Evolutionary conservation across 2,888 invertebrate species (phyloP).

Genomic region (Dasysyrphus tricinctus): DNA sequence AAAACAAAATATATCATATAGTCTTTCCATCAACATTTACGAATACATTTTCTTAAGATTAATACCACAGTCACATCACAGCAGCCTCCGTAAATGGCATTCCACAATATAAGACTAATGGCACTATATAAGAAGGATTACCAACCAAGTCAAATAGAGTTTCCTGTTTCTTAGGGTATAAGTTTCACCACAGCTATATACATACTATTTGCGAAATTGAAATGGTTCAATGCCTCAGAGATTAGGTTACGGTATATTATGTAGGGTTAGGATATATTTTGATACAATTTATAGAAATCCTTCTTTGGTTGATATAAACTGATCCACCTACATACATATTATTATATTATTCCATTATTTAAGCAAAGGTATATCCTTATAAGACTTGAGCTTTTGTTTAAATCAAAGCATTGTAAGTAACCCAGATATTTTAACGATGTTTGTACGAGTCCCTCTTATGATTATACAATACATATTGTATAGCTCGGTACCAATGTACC

Average conservation of each 20-base stretch:
- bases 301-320: constrained; percentile 51
- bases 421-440: background rate
- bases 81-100: constrained; percentile 48
- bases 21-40: constrained; percentile 19
- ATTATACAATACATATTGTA: too few species aligned
- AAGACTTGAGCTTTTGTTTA: background rate
- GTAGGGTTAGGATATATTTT: background rate
- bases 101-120: constrained; percentile 67
- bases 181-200: constrained; percentile 17
- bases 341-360: constrained; percentile 12
- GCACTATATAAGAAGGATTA: constrained; percentile 65
- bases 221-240: constrained; percentile 51
- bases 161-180: background rate
- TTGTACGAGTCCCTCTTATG: too few species aligned
- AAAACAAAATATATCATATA: constrained; percentile 51
- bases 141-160: constrained; percentile 40
- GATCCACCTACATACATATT: constrained; percentile 49
- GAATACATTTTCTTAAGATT: constrained; percentile 58
- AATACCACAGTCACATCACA: constrained; percentile 57
- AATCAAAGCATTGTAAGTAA: background rate
- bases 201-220: constrained; percentile 34
- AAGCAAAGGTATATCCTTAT: background rate
- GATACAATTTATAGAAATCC: constrained; percentile 57
- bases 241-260: constrained; percentile 50
- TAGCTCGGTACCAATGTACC: too few species aligned